phyloP scores from a whole-genome alignment of 2,797 vertebrate species.

The Aulostomus chinensis region DNA sequence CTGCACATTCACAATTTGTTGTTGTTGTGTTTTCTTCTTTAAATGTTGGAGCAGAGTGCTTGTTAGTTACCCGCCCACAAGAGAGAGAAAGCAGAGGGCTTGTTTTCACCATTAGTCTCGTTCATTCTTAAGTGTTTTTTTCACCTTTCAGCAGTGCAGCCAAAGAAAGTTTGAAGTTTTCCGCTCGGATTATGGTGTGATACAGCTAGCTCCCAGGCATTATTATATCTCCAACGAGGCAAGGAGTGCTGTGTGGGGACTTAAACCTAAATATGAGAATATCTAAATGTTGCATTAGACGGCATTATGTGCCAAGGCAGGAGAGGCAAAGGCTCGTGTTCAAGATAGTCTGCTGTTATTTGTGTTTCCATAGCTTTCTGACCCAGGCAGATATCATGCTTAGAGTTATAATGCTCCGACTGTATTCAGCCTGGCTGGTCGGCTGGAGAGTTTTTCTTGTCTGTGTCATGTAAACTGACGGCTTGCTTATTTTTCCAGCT shows the following conservation, averaged over 20 bases:
- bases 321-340: conserved; percentile 4
- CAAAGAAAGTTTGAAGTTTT: conserved; percentile 4
- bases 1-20: too few relatives aligned
- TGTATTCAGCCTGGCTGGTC: conserved; percentile 18
- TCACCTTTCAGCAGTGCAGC: conserved; percentile 7
- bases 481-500: conserved; percentile 84
- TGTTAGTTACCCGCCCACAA: too few relatives aligned
- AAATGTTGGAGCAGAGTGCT: too few relatives aligned
- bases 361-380: conserved; percentile 3
- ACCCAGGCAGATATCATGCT: conserved; percentile 25
- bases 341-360: too few relatives aligned
- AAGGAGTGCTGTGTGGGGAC: not conserved
- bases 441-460: conserved; percentile 61
- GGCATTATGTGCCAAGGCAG: conserved; percentile 4
- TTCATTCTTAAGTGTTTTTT: not conserved
- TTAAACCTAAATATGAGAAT: too few relatives aligned
- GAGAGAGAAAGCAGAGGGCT: not conserved
- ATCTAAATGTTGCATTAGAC: conserved; percentile 7
- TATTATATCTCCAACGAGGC: conserved; percentile 6
- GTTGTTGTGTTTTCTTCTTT: too few relatives aligned
- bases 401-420: conserved; percentile 19
- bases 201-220: conserved; percentile 14
- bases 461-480: conserved; percentile 79
- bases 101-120: not conserved
- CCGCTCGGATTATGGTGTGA: not conserved